Conservation (phyloP, 2,888 invertebrate genomes). For the Halictus quadricinctus region DNA sequence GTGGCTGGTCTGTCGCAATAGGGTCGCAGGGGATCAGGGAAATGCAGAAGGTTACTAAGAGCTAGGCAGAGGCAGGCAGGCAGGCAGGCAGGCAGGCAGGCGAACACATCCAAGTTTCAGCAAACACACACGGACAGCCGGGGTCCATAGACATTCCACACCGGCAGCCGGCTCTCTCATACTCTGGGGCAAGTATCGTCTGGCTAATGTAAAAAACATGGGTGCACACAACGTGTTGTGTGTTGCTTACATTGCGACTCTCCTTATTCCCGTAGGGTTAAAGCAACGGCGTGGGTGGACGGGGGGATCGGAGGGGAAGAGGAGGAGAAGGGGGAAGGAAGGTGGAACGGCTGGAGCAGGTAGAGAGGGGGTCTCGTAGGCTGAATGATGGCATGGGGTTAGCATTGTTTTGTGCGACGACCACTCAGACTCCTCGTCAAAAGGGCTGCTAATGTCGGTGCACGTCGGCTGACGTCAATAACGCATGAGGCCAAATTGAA, state of each 20-base stretch:
- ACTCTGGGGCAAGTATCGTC: conserved; percentile 78
- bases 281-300: conserved; percentile 56
- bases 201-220: conserved; percentile 81
- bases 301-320: conserved; percentile 20
- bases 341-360: not conserved
- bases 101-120: conserved; percentile 50
- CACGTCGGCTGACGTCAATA: conserved; percentile 75
- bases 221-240: conserved; percentile 71
- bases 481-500: conserved; percentile 81
- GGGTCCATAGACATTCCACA: conserved; percentile 64
- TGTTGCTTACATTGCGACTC: conserved; percentile 77
- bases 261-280: conserved; percentile 74
- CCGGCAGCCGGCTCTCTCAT: conserved; percentile 63
- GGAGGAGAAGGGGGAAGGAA: not conserved
- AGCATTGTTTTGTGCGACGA: conserved; percentile 73
- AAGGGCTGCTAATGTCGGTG: conserved; percentile 74
- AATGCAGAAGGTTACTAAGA: conserved; percentile 57
- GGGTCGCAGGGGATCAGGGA: conserved; percentile 60
- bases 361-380: conserved; percentile 16
- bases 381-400: conserved; percentile 59
- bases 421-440: conserved; percentile 74
- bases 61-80: conserved; percentile 33
- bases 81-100: conserved; percentile 27
- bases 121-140: conserved; percentile 59
- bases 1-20: conserved; percentile 40